phyloP scores from a whole-genome alignment of 1,140 invertebrate genomes.

The Acromyrmex echinatior region DNA sequence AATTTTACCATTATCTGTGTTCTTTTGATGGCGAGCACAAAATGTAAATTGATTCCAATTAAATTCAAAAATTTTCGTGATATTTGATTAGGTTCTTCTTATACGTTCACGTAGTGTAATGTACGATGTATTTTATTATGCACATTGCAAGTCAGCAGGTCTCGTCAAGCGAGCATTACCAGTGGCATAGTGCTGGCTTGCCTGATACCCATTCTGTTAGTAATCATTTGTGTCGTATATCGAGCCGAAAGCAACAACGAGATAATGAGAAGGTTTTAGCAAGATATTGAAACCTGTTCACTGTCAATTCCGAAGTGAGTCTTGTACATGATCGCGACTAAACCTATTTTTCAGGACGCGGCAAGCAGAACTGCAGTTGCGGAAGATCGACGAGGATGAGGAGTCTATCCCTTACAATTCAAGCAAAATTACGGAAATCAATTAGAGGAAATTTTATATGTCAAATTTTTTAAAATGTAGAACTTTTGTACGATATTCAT shows the following conservation, averaged over 20 bases:
- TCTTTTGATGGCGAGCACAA: background rate
- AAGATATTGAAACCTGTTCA: constrained; percentile 76
- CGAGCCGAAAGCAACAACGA: constrained; percentile 87
- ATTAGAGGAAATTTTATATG: constrained; percentile 71
- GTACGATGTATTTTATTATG: constrained; percentile 9
- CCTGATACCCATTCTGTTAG: constrained; percentile 91
- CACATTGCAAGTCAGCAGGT: constrained; percentile 88
- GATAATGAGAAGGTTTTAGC: constrained; percentile 84
- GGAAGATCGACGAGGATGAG: constrained; percentile 79
- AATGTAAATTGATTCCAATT: background rate
- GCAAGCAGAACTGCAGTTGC: constrained; percentile 80
- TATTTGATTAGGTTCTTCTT: background rate
- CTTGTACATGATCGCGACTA: background rate
- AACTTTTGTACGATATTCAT: constrained; percentile 53
- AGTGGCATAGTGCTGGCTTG: constrained; percentile 92
- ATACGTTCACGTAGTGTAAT: background rate
- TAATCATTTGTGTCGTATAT: constrained; percentile 91
- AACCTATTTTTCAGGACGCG: constrained; percentile 74
- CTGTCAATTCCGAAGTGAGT: background rate
- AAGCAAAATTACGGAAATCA: constrained; percentile 80
- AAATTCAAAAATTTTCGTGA: background rate
- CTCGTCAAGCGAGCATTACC: constrained; percentile 91
- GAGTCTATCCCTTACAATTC: constrained; percentile 67
- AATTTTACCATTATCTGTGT: background rate
- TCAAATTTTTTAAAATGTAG: background rate